phyloP scores from a whole-genome alignment of 2,888 invertebrate species.

The Lochmaea capreae region DNA sequence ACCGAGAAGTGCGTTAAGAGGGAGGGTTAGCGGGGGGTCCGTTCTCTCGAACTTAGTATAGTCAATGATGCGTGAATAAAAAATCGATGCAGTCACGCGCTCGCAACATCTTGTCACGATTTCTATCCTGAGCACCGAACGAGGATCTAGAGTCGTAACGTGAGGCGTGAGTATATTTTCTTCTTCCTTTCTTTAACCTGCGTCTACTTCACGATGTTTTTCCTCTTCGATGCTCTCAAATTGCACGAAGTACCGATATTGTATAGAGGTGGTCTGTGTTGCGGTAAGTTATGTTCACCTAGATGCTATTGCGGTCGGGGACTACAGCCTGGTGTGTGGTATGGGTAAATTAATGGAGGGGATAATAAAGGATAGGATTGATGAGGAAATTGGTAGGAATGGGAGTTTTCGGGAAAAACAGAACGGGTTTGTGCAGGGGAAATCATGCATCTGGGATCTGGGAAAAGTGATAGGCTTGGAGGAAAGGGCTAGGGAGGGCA shows the following conservation, averaged over 20 bases:
- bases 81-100: slow-evolving; percentile 56
- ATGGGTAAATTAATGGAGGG: too few relatives aligned
- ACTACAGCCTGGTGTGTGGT: too few relatives aligned
- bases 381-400: too few relatives aligned
- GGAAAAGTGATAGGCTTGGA: too few relatives aligned
- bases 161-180: slow-evolving; percentile 34
- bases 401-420: too few relatives aligned
- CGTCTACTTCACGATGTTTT: slow-evolving; percentile 29
- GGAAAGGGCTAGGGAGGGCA: too few relatives aligned
- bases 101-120: slow-evolving; percentile 55
- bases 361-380: too few relatives aligned
- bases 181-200: slow-evolving; percentile 22
- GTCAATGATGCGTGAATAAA: slow-evolving; percentile 56
- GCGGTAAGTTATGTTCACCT: too few relatives aligned
- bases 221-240: slow-evolving; percentile 40
- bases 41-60: slow-evolving; percentile 45
- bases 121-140: slow-evolving; percentile 28
- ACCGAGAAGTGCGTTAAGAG: slow-evolving; percentile 34
- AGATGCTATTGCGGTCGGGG: too few relatives aligned
- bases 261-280: slow-evolving; percentile 10
- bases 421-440: too few relatives aligned
- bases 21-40: slow-evolving; percentile 22
- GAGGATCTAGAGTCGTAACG: slow-evolving; percentile 21
- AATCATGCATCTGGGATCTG: too few relatives aligned
- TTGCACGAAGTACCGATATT: slow-evolving; percentile 35